Evolutionary conservation across 2,797 vertebrate species (phyloP).

Genomic region (Dermochelys coriacea): DNA sequence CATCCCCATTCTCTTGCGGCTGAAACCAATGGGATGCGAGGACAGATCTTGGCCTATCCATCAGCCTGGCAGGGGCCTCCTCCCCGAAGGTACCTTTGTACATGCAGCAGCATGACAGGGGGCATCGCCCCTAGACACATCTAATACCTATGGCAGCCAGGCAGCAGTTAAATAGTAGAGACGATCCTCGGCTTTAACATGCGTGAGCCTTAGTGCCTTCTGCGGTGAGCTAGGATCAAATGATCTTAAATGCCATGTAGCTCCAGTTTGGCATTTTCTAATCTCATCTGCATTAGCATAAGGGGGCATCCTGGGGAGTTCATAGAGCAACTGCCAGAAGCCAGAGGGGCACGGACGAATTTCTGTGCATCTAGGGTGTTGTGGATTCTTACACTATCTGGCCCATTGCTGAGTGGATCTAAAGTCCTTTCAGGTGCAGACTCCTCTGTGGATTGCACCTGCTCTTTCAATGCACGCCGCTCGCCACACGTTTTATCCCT

Average conservation of each 20-base stretch:
- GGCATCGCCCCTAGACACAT: background rate
- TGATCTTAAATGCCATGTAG: background rate
- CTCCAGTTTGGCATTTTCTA: background rate
- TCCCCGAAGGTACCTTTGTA: background rate
- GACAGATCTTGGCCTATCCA: background rate
- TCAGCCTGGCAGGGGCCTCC: background rate
- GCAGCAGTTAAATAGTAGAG: background rate
- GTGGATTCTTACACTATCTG: background rate
- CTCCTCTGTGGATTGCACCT: background rate
- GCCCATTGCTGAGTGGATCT: background rate
- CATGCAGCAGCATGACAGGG: background rate
- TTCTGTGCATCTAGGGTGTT: background rate
- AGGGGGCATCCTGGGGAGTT: background rate
- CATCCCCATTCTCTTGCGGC: rapidly evolving
- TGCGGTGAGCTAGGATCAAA: background rate
- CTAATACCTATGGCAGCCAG: background rate
- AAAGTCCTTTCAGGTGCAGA: no score
- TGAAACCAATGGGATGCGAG: background rate
- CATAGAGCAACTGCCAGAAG: background rate
- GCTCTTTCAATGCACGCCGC: rapidly evolving
- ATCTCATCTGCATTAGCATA: background rate
- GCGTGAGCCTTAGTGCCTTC: background rate
- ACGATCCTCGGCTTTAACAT: background rate
- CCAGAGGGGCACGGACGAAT: background rate
- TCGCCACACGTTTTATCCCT: background rate